Conservation (phyloP, 2,888 invertebrate species). For the Melipona beecheii region DNA sequence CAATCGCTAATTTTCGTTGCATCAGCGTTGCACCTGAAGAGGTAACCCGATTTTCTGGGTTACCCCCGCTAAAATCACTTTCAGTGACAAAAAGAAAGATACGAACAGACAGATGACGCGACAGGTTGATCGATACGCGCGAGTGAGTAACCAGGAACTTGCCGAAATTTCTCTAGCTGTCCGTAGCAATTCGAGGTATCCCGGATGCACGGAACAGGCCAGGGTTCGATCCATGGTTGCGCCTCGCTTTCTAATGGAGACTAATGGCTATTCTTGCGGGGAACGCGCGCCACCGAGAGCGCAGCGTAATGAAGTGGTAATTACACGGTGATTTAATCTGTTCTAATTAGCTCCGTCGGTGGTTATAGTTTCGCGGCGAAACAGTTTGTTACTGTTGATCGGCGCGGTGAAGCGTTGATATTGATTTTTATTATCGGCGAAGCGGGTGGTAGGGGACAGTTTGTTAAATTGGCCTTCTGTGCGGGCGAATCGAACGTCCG, state of each 20-base stretch:
- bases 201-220: not conserved
- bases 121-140: slow-evolving; percentile 40
- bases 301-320: not conserved
- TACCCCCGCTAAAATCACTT: too few species aligned
- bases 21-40: too few species aligned
- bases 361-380: not conserved
- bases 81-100: too few species aligned
- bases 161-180: not conserved
- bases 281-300: not conserved
- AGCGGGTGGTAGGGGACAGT: too few species aligned
- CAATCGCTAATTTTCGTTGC: too few species aligned
- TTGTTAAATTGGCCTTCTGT: not conserved
- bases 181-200: not conserved
- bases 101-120: too few species aligned
- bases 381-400: not conserved
- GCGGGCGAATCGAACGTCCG: not conserved
- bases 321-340: slow-evolving; percentile 1
- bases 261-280: not conserved
- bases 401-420: not conserved
- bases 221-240: not conserved
- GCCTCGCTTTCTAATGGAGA: not conserved
- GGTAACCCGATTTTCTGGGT: too few species aligned
- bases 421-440: slow-evolving; percentile 7
- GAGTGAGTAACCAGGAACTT: slow-evolving; percentile 6
- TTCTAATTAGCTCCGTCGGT: slow-evolving; percentile 1